Percentiles rank a stretch among this genome's conserved stretches.
Conservation (phyloP, 2,113 vertebrate genomes). For the Neodon shergylaensis region DNA sequence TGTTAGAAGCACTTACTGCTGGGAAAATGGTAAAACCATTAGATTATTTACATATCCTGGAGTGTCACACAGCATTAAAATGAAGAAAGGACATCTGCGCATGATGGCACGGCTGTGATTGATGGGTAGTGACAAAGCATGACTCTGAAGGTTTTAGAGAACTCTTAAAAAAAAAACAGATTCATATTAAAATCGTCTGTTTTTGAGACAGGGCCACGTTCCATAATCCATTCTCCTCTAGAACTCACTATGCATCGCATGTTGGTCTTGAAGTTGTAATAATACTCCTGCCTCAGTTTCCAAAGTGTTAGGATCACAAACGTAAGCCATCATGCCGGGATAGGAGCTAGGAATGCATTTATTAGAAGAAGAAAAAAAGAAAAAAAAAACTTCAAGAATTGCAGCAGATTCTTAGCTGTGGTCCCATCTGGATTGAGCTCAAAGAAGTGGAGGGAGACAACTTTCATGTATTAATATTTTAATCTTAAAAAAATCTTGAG, state of each 20-base stretch:
- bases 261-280: not conserved
- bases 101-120: not conserved
- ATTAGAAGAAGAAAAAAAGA: not conserved
- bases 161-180: not conserved
- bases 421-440: not conserved
- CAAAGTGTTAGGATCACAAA: not conserved
- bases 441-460: fast-evolving
- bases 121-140: not conserved
- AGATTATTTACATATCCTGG: not conserved
- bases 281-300: not conserved
- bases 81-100: not conserved
- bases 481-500: not conserved
- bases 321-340: no score
- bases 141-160: not conserved
- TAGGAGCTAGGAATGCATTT: not conserved
- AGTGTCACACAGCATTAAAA: not conserved
- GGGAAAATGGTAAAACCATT: not conserved
- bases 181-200: not conserved
- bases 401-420: not conserved
- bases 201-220: not conserved
- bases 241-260: not conserved
- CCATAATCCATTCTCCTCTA: not conserved
- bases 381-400: not conserved
- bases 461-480: not conserved
- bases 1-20: not conserved